Evolutionary conservation across 2,113 vertebrate genomes (phyloP), one percentile per base, ranked within the genome.

Genomic region (Toxostoma redivivum): DNA sequence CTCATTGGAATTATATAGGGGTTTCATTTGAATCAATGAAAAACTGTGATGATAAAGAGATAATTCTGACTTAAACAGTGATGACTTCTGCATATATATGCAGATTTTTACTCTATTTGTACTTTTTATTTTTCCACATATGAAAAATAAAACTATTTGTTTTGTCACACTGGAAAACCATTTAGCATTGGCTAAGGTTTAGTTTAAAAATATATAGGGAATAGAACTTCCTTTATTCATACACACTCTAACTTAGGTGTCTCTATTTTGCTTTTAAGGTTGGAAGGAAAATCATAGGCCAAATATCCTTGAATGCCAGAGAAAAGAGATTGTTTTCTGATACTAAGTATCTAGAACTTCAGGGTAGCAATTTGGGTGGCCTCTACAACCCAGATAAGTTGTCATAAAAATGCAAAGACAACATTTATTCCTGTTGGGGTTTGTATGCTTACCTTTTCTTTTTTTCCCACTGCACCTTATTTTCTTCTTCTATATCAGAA

Each of bases 361-460:
- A 71, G 37, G 31, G 18, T 65, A 50, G 61, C 56, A 74, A 5
- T 74, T 3, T 66, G n/a, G 47, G 44, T 78, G 35, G 15, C 21
- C 45, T 54, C 33, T 50, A 38, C 12, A 40, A 53, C 24, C 17
- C 31, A 27, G 40, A 8, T n/a, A 28, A 45, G 9, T 40, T 70
- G 11, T 8, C 20, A 21, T 22, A 67, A 71, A 37, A 61, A 18
- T 44, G 23, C 20, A 71, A 35, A 94, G 11, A 33, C 16, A 38
- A 33, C 11, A 1, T 15, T 37, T 30, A 5, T n/a, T 77, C 31
- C 50, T 62, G 15, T 57, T 48, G 38, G 4, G 12, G 31, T 30
- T 22, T 3, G 5, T 19, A 20, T 0, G 0, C 24, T 37, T 42
- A 6, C 31, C 4, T 5, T n/a, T 60, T 44, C n/a, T 37, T 9